Base-by-base conservation (phyloP, 2,113 vertebrate species). In the Catharus fuscescens region DNA sequence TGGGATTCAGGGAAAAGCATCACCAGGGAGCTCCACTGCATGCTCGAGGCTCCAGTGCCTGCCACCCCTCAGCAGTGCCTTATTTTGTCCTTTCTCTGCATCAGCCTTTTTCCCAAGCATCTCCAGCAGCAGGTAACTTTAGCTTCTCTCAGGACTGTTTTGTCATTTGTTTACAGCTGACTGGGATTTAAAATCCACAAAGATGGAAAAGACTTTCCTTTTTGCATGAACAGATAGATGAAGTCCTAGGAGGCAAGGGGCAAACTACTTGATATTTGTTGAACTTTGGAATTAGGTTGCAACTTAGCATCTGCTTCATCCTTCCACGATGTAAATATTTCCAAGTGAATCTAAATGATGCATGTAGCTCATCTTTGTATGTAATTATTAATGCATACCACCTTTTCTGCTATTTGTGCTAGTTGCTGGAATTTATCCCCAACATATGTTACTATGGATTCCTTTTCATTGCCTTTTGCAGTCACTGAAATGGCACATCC, bases 381-480 rank as follows among this genome's bases (percentile, higher is more conserved):
- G 40, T n/a, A 86, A 90, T 73, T 82, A 89, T 85, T 67, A 92
- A 76, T 50, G 52, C 17, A 40, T 16, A 73, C 42, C 44, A 19
- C 36, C 42, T 83, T 86, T 76, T 88, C 56, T 93, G 59, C 59
- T 90, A 82, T 88, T 80, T 90, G 32, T 77, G 26, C n/a, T 59
- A 85, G 50, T 66, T 4, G 2, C 38, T 80, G 47, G 62, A 92
- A 88, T 92, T 94, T 52, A 85, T 88, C 54, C 47, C 17, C n/a
- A 85, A 36, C 85, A 95, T 88, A 88, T 64, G 88, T 94, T 96
- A 88, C 79, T 88, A 64, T 48, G 71, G 52, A 90, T 88, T 96
- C 42, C 23, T 94, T 91, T 86, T 45, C 48, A 34, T 36, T 92
- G 90, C 85, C 80, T 94, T 94, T 96, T 91, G 40, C 90, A 97